These are phyloP conservation scores for Scaptomyza hsui DNA, from an alignment of 1,140 invertebrate species.

Conservation along the genomic window DNA sequence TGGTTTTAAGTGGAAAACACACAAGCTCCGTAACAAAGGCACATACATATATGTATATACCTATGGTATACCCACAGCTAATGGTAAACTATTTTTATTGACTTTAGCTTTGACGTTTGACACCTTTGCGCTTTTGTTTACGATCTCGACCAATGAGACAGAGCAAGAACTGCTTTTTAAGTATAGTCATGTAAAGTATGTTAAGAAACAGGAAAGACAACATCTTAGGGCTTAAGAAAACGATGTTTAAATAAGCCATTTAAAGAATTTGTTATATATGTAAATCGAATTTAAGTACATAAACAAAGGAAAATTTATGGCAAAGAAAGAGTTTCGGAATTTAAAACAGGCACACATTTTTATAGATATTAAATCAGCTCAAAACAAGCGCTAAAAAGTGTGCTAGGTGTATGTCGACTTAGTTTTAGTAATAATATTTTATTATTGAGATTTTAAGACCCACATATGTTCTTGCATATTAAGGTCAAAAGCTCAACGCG, in stretches of 20 bases:
- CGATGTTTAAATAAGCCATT: slow-evolving; percentile 2
- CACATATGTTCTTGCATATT: slow-evolving; percentile 40
- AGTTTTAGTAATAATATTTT: too few relatives aligned
- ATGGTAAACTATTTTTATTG: slow-evolving; percentile 72
- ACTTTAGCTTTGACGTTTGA: slow-evolving; percentile 76
- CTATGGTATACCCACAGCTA: slow-evolving; percentile 18
- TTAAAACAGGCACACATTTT: background rate
- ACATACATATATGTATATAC: slow-evolving; percentile 14
- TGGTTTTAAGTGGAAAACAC: slow-evolving; percentile 73
- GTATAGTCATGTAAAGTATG: slow-evolving; percentile 31
- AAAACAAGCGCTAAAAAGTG: background rate
- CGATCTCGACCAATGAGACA: slow-evolving; percentile 41
- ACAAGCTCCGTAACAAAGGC: slow-evolving; percentile 61
- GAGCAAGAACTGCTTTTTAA: slow-evolving; percentile 19
- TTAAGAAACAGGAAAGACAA: slow-evolving; percentile 31
- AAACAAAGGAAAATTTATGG: slow-evolving; percentile 1
- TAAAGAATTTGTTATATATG: slow-evolving; percentile 11
- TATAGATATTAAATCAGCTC: background rate
- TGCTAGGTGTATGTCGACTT: background rate
- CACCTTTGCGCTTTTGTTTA: slow-evolving; percentile 73
- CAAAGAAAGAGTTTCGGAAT: background rate
- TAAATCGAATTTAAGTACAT: background rate
- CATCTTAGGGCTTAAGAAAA: slow-evolving; percentile 13
- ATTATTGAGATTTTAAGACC: background rate
- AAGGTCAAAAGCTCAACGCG: slow-evolving; percentile 35